A percentile compares a stretch with the other conserved stretches of the same genome.
These are phyloP conservation scores for Hirtodrosophila alboralis DNA, from an alignment of 2,888 invertebrate species.

Conservation along the genomic window DNA sequence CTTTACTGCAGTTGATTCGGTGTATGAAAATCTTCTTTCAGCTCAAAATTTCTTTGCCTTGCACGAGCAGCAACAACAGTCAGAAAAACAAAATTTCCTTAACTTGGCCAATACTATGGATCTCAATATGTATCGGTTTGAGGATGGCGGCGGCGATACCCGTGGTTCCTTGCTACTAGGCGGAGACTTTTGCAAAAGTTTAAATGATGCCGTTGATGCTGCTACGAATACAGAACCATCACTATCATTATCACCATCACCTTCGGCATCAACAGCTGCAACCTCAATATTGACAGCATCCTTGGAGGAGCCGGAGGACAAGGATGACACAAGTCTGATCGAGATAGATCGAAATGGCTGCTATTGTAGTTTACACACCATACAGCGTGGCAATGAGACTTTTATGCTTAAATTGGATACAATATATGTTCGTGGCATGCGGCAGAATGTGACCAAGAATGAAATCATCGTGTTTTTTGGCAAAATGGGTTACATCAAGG, in stretches of 20 bases:
- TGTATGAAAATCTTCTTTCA: constrained; percentile 54
- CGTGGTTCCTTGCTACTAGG: constrained; percentile 38
- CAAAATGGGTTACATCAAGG: constrained; percentile 48
- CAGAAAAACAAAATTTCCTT: constrained; percentile 45
- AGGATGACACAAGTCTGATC: too few relatives aligned
- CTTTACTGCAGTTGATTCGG: constrained; percentile 46
- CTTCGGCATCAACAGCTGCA: background rate
- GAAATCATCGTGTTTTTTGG: constrained; percentile 62
- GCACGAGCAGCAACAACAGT: constrained; percentile 36
- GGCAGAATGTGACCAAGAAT: constrained; percentile 59
- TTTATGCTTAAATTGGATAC: constrained; percentile 56
- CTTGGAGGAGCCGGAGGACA: constrained; percentile 8
- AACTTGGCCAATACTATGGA: constrained; percentile 30
- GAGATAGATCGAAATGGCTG: too few relatives aligned
- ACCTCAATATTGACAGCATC: constrained; percentile 2
- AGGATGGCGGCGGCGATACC: constrained; percentile 67
- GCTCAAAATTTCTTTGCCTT: constrained; percentile 53
- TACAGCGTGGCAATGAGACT: constrained; percentile 52
- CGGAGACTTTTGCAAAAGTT: constrained; percentile 25
- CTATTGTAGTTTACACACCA: constrained; percentile 18
- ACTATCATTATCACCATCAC: background rate
- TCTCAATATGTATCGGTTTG: constrained; percentile 47
- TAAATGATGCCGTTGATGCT: constrained; percentile 18
- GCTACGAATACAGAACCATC: background rate
- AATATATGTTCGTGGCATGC: constrained; percentile 66